A percentile compares a stretch with the other conserved stretches of the same genome.
Conservation (phyloP, 2,888 invertebrate species). For the Athalia circularis region DNA sequence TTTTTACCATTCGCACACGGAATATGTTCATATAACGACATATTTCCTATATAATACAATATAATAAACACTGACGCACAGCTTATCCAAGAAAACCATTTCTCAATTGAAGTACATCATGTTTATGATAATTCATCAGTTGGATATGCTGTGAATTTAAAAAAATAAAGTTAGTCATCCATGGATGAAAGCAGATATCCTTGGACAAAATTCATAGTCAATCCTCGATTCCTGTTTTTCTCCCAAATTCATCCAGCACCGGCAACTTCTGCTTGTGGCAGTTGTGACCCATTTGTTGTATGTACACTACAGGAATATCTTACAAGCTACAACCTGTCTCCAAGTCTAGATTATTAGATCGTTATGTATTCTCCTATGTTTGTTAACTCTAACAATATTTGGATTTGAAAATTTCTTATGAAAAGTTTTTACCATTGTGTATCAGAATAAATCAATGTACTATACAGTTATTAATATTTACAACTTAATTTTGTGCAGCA, state of each 20-base stretch:
- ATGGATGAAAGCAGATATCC: constrained; percentile 22
- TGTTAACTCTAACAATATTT: constrained; percentile 20
- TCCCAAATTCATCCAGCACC: constrained; percentile 29
- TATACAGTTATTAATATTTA: constrained; percentile 39
- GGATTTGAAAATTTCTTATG: constrained; percentile 19
- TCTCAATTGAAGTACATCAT: constrained; percentile 24
- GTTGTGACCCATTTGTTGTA: constrained; percentile 43
- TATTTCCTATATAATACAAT: constrained; percentile 53
- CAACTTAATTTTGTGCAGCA: constrained; percentile 29
- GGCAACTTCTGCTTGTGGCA: constrained; percentile 33
- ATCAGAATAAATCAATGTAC: constrained; percentile 20
- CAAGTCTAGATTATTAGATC: constrained; percentile 41
- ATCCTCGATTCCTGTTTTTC: constrained; percentile 11
- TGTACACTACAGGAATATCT: constrained; percentile 44
- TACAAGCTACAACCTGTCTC: constrained; percentile 39
- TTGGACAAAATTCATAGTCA: constrained; percentile 34
- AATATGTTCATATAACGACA: constrained; percentile 32
- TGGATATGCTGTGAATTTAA: constrained; percentile 33
- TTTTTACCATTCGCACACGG: constrained; percentile 36
- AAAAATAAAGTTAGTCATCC: constrained; percentile 30
- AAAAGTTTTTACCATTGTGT: constrained; percentile 11
- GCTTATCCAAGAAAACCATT: constrained; percentile 48
- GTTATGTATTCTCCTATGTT: constrained; percentile 17
- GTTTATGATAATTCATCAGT: constrained; percentile 10
- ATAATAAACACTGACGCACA: constrained; percentile 54